These are phyloP conservation scores for Sparidentex hasta DNA, from an alignment of 2,797 vertebrate genomes.

Conservation along the genomic window DNA sequence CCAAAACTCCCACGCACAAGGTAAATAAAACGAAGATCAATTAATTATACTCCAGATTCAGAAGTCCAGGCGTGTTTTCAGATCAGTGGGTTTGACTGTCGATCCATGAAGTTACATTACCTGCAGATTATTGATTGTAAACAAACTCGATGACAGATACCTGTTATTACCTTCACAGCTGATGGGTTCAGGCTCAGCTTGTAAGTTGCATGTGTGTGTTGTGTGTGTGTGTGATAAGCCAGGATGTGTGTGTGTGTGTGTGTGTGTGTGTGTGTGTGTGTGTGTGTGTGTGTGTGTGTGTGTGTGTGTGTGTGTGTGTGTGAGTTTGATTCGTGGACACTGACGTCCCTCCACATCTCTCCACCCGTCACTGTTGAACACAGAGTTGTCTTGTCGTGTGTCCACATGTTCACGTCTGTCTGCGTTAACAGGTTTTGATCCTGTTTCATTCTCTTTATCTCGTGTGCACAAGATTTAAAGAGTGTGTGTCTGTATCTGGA, in stretches of 20 bases:
- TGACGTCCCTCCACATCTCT: background rate
- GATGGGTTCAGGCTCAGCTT: constrained; percentile 55
- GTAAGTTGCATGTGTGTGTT: constrained; percentile 77
- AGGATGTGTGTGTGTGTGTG: constrained; percentile 42
- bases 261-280: constrained; percentile 49
- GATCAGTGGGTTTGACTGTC: background rate
- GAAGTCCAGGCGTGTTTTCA: too few species aligned
- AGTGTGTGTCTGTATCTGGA: background rate
- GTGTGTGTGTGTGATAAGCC: constrained; percentile 25
- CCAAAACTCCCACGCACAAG: constrained; percentile 86
- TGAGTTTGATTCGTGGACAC: background rate
- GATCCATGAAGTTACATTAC: background rate
- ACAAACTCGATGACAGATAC: constrained; percentile 17
- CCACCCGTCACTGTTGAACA: background rate
- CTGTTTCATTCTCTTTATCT: background rate
- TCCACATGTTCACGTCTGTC: background rate
- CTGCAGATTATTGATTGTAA: background rate
- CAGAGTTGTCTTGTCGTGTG: background rate
- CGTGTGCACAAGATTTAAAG: background rate
- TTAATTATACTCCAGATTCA: background rate
- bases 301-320: constrained; percentile 4
- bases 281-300: constrained; percentile 46
- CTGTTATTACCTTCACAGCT: constrained; percentile 75
- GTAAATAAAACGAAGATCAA: constrained; percentile 67
- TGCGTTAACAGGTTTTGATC: background rate